Evolutionary conservation across 2,888 invertebrate genomes (phyloP).

Genomic region (Macrophya annulata): DNA sequence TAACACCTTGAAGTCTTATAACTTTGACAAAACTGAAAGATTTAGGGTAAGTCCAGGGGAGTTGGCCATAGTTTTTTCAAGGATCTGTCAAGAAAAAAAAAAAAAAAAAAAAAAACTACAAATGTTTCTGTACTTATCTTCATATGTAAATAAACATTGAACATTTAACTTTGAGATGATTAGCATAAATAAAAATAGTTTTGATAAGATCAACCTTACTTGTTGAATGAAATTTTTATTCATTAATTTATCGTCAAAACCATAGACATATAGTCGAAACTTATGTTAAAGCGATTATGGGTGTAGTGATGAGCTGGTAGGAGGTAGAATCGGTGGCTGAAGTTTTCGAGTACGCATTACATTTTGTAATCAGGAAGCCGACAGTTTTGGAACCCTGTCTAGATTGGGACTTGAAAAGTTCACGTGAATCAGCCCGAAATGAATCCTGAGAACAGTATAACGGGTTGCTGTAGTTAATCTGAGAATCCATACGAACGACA

Average conservation of each 20-base stretch:
- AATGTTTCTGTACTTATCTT: too few species aligned
- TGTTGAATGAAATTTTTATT: not conserved
- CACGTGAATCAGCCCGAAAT: slow-evolving; percentile 87
- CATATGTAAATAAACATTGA: too few species aligned
- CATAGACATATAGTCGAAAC: not conserved
- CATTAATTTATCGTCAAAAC: not conserved
- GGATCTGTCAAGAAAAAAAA: too few species aligned
- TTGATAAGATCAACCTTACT: too few species aligned
- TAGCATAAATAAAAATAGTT: too few species aligned
- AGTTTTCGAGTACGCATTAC: slow-evolving; percentile 80
- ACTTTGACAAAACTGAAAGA: too few species aligned
- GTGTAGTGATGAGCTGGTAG: not conserved
- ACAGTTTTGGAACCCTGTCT: slow-evolving; percentile 84
- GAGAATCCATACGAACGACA: not conserved
- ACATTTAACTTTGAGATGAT: too few species aligned
- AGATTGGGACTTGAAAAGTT: slow-evolving; percentile 83
- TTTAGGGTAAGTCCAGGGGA: too few species aligned
- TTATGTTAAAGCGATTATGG: not conserved
- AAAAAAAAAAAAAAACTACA: too few species aligned
- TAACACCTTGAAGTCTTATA: too few species aligned
- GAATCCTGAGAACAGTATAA: slow-evolving; percentile 80
- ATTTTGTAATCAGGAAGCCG: slow-evolving; percentile 82
- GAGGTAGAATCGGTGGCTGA: not conserved
- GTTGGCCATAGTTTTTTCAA: too few species aligned
- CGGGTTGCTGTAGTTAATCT: not conserved